Base-by-base conservation (phyloP, 2,888 invertebrate species). In the Theretra japonica region DNA sequence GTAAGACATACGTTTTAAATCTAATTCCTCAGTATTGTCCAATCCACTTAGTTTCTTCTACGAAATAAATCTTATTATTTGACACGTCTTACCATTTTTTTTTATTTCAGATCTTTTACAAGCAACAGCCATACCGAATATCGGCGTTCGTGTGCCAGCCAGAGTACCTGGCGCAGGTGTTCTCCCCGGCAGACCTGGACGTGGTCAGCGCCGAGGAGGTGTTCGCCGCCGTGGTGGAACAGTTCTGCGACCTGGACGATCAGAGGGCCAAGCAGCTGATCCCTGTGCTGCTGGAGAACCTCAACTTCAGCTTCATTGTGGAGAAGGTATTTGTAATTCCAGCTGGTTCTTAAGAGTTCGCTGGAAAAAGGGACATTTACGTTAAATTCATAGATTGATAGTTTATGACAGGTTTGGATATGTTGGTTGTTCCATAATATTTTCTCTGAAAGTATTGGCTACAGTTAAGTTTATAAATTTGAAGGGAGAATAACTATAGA, bases 161-260 rank as follows among this genome's bases (percentile, higher is more conserved):
- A 30, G 90, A 91, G 8, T 71, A 78, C 56, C 85, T 93, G 86
- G 80, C 88, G 0, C 73, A 76, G 19, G 86, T 91, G 7, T 60
- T 94, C 2, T 48, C 78, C 0, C 91, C 91, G 0, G 77, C 77
- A 0, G 73, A 85, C 62, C 75, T 88, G 23, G 88, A 84, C 73
- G 86, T 84, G 72, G 89, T 90, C 53, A 83, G 88, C 0, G 74
- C 79, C 0, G 91, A 90, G 0, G 92, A 91, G 70, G 89, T 91
- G 21, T 82, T 82, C 25, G 89, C 83, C 0, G 91, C 91, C 17
- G 86, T 95, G n/a, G 85, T 87, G 5, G 88, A 90, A 0, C 91
- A 93, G 82, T 90, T 95, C 80, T 95, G 95, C 65, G 87, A 84
- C 0, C 76, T 95, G n/a, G 76, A 81, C 1, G 93, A 95, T 28